Evolutionary conservation across 1,140 invertebrate genomes (phyloP).

Genomic region (Drosophila equinoxialis): DNA sequence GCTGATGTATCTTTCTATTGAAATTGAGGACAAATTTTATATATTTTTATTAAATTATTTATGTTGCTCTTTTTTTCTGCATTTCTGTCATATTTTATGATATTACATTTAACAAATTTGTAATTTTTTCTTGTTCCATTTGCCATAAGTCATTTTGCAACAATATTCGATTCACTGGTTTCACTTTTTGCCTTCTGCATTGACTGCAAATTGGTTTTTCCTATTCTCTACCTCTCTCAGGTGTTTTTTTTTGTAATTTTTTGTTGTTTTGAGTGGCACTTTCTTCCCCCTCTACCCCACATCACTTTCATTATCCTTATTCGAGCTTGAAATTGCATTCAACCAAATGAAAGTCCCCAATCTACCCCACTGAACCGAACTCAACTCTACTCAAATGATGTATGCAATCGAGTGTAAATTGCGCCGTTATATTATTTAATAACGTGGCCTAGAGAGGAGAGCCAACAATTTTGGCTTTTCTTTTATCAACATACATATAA

Average conservation of each 20-base stretch:
- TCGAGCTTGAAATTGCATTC: slow-evolving; percentile 57
- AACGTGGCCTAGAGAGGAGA: slow-evolving; percentile 35
- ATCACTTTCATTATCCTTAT: slow-evolving; percentile 58
- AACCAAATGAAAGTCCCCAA: slow-evolving; percentile 37
- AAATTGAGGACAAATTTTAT: neutral
- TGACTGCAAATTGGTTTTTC: slow-evolving; percentile 6
- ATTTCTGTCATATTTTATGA: neutral
- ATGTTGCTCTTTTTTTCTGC: neutral
- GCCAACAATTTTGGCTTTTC: slow-evolving; percentile 20
- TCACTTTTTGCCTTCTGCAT: neutral
- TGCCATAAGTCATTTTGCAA: slow-evolving; percentile 23
- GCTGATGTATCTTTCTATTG: neutral
- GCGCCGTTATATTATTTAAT: slow-evolving; percentile 71
- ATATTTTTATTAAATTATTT: neutral
- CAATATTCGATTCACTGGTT: slow-evolving; percentile 21
- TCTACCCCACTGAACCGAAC: slow-evolving; percentile 8
- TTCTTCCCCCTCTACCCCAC: slow-evolving; percentile 5
- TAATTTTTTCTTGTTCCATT: neutral
- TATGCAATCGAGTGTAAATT: slow-evolving; percentile 67
- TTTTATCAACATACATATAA: neutral
- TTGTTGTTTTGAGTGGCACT: slow-evolving; percentile 18
- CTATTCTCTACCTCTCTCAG: neutral
- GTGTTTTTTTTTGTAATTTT: slow-evolving; percentile 22
- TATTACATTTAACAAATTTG: slow-evolving; percentile 2
- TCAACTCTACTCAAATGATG: slow-evolving; percentile 43